Conservation (phyloP, 2,888 invertebrate species). For the Dryobotodes eremita region DNA sequence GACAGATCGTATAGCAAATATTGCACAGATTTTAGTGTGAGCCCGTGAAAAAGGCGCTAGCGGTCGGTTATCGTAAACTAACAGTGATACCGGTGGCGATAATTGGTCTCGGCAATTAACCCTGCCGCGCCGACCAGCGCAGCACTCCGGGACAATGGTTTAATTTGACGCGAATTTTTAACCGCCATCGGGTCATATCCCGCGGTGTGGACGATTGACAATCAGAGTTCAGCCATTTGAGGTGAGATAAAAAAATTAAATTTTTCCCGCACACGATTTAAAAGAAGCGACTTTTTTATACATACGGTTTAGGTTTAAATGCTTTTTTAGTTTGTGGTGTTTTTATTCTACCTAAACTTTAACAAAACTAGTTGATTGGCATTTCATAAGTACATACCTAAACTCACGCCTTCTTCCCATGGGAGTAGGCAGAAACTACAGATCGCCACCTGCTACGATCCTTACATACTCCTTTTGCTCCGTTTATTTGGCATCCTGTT, state of each 20-base stretch:
- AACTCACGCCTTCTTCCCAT: too few relatives aligned
- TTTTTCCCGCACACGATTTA: slow-evolving; percentile 8
- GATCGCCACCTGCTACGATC: too few relatives aligned
- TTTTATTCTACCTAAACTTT: background rate
- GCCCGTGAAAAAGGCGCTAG: slow-evolving; percentile 69
- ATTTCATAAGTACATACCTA: background rate
- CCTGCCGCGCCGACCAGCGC: slow-evolving; percentile 55
- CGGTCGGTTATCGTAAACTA: slow-evolving; percentile 74
- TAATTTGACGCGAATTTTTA: slow-evolving; percentile 79
- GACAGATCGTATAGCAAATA: slow-evolving; percentile 66
- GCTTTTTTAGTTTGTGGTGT: background rate
- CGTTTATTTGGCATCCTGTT: background rate
- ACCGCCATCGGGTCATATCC: slow-evolving; percentile 71
- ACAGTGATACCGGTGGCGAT: slow-evolving; percentile 77
- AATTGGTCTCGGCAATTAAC: slow-evolving; percentile 81
- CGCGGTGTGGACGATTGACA: slow-evolving; percentile 72
- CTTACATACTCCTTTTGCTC: too few relatives aligned
- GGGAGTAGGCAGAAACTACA: too few relatives aligned
- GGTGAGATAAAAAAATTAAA: slow-evolving; percentile 61
- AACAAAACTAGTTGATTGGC: background rate
- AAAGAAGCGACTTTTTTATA: slow-evolving; percentile 25
- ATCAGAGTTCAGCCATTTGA: slow-evolving; percentile 70
- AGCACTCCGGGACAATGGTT: slow-evolving; percentile 71
- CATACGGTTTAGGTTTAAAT: slow-evolving; percentile 20
- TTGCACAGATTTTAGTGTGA: slow-evolving; percentile 62